Percentiles rank a stretch among this genome's conserved stretches.
Evolutionary conservation across 2,797 vertebrate genomes (phyloP).

Genomic region (Enteromius anoplus): DNA sequence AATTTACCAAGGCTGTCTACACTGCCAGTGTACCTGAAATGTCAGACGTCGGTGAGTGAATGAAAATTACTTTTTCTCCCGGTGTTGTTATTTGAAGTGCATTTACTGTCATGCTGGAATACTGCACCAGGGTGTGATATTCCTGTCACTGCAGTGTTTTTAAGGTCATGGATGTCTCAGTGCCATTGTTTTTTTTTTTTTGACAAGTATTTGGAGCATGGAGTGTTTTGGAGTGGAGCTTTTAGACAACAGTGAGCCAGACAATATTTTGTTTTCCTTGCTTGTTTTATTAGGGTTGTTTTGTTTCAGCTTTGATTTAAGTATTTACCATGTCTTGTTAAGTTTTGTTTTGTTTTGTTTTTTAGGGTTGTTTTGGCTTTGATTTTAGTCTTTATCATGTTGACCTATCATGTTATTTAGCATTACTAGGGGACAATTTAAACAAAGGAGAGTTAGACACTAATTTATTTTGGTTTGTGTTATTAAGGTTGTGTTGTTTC

Average conservation of each 20-base stretch:
- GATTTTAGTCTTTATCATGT: background rate
- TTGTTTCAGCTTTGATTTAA: slow-evolving; percentile 21
- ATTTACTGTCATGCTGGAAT: slow-evolving; percentile 46
- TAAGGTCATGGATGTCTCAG: slow-evolving; percentile 53
- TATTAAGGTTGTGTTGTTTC: background rate
- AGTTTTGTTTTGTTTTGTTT: background rate
- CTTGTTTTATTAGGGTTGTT: slow-evolving; percentile 29
- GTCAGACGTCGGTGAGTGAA: slow-evolving; percentile 81
- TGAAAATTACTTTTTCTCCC: slow-evolving; percentile 40
- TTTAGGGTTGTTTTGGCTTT: background rate
- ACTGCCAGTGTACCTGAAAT: slow-evolving; percentile 86
- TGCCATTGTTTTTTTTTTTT: slow-evolving; percentile 43
- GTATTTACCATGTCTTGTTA: background rate
- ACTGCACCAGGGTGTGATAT: slow-evolving; percentile 37
- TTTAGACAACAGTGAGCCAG: slow-evolving; percentile 35
- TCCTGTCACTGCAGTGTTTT: slow-evolving; percentile 47
- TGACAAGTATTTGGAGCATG: slow-evolving; percentile 51
- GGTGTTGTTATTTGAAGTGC: slow-evolving; percentile 43
- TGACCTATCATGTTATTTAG: background rate
- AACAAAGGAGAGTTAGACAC: background rate
- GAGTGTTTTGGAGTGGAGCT: slow-evolving; percentile 41
- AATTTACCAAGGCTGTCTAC: slow-evolving; percentile 84
- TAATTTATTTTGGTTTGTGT: background rate
- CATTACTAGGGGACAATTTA: background rate
- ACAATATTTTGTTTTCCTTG: slow-evolving; percentile 5